Base-by-base conservation (phyloP, 37 sponge, comb jelly and placozoan species). In the Spongilla lacustris region DNA sequence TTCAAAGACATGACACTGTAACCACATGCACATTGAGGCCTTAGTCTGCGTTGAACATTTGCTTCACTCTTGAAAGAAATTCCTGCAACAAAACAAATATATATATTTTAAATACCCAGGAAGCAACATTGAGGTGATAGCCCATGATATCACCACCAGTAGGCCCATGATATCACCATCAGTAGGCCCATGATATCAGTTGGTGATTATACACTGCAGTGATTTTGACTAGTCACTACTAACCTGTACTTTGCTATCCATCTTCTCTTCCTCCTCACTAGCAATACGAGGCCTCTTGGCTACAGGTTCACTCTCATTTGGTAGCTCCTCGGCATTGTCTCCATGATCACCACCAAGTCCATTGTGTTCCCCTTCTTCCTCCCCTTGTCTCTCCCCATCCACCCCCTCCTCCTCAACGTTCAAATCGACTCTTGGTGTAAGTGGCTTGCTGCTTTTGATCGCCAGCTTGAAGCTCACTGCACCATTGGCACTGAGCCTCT, bases 381-480 rank as follows among this genome's bases (percentile, higher is more conserved):
- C 34, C 34, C 36, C 77, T 48, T 28, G 33, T 25, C 26, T 14
- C 32, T 50, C 30, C 58, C 70, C 69, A 34, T 69, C 77, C 24
- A 41, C 89, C 32, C 32, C 87, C 1, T 83, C 87, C 11, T 78
- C 83, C 36, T 91, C 83, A 71, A 48, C 79, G 13, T 83, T 23
- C 38, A 73, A 35, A 21, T 28, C 28, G 50, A 37, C 31, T 24
- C 67, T 67, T 14, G 32, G 37, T 12, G 21, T 70, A 12, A n/a
- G 28, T 36, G 26, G 30, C 85, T 33, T 32, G n/a, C 35, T 37
- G 33, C 67, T 23, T 31, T 83, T 89, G 32, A 10, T 83, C 26
- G 67, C 68, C 34, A 94, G 69, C 46, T 91, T 87, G 73, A 94
- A 94, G 34, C 89, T 85, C 14, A 94, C 86, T 0, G 88, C 50